Conservation (phyloP, 2,888 invertebrate species). For the Spisula solida region DNA sequence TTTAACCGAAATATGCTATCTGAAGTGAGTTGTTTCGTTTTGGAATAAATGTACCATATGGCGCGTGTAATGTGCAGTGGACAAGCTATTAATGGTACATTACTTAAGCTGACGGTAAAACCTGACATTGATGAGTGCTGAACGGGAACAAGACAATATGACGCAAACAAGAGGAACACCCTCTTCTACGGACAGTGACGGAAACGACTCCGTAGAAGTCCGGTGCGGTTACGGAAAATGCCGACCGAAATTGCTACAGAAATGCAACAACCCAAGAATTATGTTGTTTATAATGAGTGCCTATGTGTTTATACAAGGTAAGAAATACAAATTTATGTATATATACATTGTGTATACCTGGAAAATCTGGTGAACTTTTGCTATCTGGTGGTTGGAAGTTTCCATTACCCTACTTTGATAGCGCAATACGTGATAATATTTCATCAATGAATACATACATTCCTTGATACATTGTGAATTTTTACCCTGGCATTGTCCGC, state of each 20-base stretch:
- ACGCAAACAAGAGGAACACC: neutral
- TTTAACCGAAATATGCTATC: no score
- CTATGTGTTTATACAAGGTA: constrained; percentile 81
- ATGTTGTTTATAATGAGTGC: constrained; percentile 78
- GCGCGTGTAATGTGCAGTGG: no score
- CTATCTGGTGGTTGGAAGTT: neutral
- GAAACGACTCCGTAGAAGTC: constrained; percentile 58
- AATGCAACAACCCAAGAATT: constrained; percentile 79
- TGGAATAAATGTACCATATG: no score
- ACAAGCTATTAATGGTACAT: no score
- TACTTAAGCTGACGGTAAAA: neutral
- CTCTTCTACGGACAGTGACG: neutral
- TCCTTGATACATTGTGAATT: no score
- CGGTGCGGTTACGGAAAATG: constrained; percentile 77
- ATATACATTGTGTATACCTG: neutral
- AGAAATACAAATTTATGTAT: neutral
- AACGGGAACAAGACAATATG: neutral
- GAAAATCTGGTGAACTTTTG: neutral
- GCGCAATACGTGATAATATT: neutral
- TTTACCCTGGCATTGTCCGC: no score
- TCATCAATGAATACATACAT: no score
- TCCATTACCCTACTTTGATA: neutral
- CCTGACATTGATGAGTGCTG: neutral
- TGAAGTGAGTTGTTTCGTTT: no score
- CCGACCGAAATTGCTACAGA: constrained; percentile 76